Conservation (phyloP, 2,797 vertebrate species). For the Pelochelys cantorii region DNA sequence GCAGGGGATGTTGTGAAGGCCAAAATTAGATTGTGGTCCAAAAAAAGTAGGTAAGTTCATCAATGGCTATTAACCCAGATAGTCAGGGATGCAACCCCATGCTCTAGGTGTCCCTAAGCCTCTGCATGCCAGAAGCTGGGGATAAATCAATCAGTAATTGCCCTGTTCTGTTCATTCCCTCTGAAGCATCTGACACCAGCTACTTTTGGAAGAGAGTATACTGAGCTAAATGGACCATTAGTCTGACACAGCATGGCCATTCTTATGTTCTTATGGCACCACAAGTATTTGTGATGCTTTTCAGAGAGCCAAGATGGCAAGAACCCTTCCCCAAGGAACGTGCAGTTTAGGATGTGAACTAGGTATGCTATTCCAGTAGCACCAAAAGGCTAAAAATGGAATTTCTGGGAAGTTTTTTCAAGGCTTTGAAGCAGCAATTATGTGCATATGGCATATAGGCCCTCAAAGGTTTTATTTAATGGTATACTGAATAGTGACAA, state of each 20-base stretch:
- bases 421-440: background rate
- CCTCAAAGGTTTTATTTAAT: background rate
- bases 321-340: background rate
- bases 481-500: background rate
- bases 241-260: background rate
- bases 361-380: background rate
- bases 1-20: background rate
- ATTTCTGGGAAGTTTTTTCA: background rate
- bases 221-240: background rate
- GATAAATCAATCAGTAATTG: background rate
- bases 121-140: background rate
- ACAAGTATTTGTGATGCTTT: background rate
- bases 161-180: background rate
- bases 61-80: background rate
- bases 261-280: background rate
- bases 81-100: background rate
- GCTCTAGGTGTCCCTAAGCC: background rate
- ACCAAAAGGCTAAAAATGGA: background rate
- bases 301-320: background rate
- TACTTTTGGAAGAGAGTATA: background rate
- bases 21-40: background rate
- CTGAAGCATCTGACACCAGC: background rate
- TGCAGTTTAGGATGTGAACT: background rate
- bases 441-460: accelerated
- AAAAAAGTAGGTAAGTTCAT: background rate